A percentile compares a stretch with the other conserved stretches of the same genome.
phyloP scores from a whole-genome alignment of 2,888 invertebrate genomes.

The Drosophila colorata region DNA sequence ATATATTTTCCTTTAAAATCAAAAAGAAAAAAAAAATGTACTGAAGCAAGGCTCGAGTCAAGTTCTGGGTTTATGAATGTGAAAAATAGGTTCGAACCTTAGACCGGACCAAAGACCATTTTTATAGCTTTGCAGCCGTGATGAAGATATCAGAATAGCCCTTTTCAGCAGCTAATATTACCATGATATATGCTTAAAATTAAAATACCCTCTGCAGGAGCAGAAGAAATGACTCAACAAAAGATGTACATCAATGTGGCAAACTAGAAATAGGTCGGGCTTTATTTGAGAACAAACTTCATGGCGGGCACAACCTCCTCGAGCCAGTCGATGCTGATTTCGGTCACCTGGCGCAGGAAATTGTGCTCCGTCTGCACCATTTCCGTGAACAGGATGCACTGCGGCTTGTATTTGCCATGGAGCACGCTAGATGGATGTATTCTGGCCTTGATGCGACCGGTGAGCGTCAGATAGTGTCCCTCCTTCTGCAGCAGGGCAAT shows the following conservation, averaged over 20 bases:
- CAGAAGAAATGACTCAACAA: not conserved
- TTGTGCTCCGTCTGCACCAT: slow-evolving; percentile 93
- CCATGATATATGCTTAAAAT: too few species aligned
- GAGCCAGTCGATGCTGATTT: slow-evolving; percentile 93
- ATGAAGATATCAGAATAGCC: too few species aligned
- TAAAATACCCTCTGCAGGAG: too few species aligned
- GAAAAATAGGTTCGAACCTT: too few species aligned
- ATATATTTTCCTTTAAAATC: too few species aligned
- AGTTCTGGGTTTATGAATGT: too few species aligned
- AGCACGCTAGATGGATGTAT: slow-evolving; percentile 95
- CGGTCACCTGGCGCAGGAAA: slow-evolving; percentile 92
- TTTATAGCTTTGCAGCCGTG: too few species aligned
- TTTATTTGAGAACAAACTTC: slow-evolving; percentile 69
- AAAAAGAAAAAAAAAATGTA: too few species aligned
- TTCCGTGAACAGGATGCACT: slow-evolving; percentile 93
- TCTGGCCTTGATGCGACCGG: slow-evolving; percentile 88
- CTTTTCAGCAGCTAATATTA: too few species aligned
- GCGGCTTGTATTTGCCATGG: slow-evolving; percentile 87
- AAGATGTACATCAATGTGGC: not conserved
- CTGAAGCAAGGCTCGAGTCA: too few species aligned
- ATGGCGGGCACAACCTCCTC: slow-evolving; percentile 87
- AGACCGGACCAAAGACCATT: too few species aligned
- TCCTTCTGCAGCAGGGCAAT: slow-evolving; percentile 92
- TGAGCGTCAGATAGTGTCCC: slow-evolving; percentile 89
- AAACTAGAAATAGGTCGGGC: slow-evolving; percentile 32